Evolutionary conservation across 1,140 invertebrate species (phyloP), one percentile per base, ranked within the genome.

Genomic region (Holotrichia oblita): DNA sequence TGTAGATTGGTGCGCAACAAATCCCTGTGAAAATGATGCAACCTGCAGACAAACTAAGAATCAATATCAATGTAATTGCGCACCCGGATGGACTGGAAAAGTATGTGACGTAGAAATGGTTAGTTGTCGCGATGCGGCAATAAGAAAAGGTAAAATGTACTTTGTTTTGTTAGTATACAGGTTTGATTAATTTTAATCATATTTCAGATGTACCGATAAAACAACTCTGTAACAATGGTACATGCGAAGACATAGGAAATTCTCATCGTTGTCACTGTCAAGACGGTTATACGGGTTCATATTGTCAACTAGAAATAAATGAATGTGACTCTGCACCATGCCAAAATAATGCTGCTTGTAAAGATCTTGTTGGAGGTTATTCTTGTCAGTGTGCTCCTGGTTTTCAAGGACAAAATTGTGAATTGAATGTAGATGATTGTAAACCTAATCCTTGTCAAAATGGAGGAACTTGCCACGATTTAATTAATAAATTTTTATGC

Each of bases 71-170:
- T 99, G 98, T 85, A 90, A 92, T 9, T 99, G 97, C 86, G 92
- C 92, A 0, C 91, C 93, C 0, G 97, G 97, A 0, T 98, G 96
- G 97, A 98, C 96, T 0, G 97, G 97, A 2, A 94, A 95, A 82
- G 90, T 97, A 0, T 98, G 97, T 85, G 97, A 98, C 84, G 95
- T 98, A 0, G 94, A 96, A 83, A 97, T 96, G 93, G 96, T 98
- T 0, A 97, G 95, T 0, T 98, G 96, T 84, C 93, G 93, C 80
- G 95, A 96, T 83, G 96, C 97, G 0, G 93, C 96, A 0, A 89
- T 93, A 0, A 89, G 94, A 0, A 97, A 97, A 90, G 91, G 93
- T 93, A 82, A 81, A 79, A 73, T 40, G 41, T 6, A 24, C 4
- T 6, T 75, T 42, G 1, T 42, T 12, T 22, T 42, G 2, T 41